phyloP scores from a whole-genome alignment of 2,113 vertebrate species.

The Lophura nycthemera region DNA sequence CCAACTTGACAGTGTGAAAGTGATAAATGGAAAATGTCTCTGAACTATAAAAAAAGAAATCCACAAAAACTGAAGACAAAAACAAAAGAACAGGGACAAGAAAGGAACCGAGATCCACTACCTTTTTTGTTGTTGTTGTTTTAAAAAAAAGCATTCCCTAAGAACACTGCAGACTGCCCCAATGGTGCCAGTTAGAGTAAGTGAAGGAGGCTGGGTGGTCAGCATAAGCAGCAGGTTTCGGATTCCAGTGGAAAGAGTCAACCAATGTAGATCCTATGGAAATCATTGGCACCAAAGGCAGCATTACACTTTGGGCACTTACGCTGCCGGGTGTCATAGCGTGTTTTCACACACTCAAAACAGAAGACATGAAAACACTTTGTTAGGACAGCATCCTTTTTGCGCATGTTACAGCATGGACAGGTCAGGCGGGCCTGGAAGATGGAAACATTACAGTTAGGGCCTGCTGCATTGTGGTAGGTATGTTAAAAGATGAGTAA shows the following conservation, averaged over 20 bases:
- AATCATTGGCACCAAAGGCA: constrained; percentile 96
- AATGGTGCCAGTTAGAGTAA: neutral
- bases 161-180: neutral
- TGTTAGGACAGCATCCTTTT: constrained; percentile 95
- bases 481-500: neutral
- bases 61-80: neutral
- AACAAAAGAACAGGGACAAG: neutral
- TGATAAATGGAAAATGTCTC: neutral
- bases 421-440: constrained; percentile 92
- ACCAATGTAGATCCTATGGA: constrained; percentile 96
- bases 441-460: neutral
- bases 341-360: constrained; percentile 95
- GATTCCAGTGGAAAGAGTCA: constrained; percentile 62
- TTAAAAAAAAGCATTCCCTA: neutral
- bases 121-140: neutral
- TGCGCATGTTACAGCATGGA: constrained; percentile 95
- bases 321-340: constrained; percentile 95
- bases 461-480: neutral
- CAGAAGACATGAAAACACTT: constrained; percentile 99
- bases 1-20: neutral
- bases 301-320: constrained; percentile 98
- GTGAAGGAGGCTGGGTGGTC: neutral
- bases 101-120: neutral
- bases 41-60: neutral
- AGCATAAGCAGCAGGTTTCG: neutral